Evolutionary conservation across 37 sponge, comb jelly and placozoan genomes (phyloP), one percentile per base, ranked within the genome.

Genomic region (Dysidea cf. avara): DNA sequence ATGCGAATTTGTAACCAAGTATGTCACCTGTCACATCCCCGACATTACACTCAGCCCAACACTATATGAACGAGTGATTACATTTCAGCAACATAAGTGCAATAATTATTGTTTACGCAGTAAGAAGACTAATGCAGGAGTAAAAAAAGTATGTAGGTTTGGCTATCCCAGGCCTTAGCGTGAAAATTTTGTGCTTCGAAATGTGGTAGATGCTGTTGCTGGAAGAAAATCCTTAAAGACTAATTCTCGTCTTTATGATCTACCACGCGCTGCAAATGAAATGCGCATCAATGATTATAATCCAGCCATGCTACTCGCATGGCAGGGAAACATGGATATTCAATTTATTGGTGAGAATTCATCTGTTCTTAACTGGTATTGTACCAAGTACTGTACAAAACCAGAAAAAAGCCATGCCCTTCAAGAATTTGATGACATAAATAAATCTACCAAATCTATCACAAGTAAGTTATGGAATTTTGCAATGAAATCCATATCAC

Each of bases 271-370:
- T n/a, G n/a, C n/a, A n/a, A n/a, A n/a, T 61, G 75, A 74, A 38
- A 32, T 9, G 1, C 39, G 46, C 17, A 51, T 60, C 51, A 74
- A 74, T 36, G 17, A 18, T 7, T 60, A 74, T 61, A 61, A 60
- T 61, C 51, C 62, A 24, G 18, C 24, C 61, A 50, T 74, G 1
- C 38, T 74, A 30, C 31, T 7, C 38, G 64, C 63, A 18, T 74
- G 75, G 75, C 62, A 43, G 61, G 75, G 64, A 21, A 74, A 74
- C 40, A 74, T 76, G 77, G 77, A 76, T 39, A 48, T 76, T 29
- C 66, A 76, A 64, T 76, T 47, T 64, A 39, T 76, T n/a, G 26
- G 64, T 30, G 38, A 64, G 50, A 64, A 76, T 51, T 64, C 77
- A 28, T 76, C 66, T 76, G 77, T 76, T 16, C 63, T 63, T 64